These are phyloP conservation scores for Hyles vespertilio DNA, from an alignment of 1,140 invertebrate genomes.

Conservation along the genomic window DNA sequence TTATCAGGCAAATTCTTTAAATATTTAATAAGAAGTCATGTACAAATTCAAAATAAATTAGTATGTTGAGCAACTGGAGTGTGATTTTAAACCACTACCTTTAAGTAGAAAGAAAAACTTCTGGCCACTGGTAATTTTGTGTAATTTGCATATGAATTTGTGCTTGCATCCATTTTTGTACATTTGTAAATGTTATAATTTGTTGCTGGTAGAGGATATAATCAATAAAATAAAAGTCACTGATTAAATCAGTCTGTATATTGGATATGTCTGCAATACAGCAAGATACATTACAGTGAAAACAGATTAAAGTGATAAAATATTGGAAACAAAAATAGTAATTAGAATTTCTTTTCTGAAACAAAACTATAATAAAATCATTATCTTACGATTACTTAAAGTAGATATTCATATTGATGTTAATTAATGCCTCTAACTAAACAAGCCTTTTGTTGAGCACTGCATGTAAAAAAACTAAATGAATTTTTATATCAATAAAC, in stretches of 20 bases:
- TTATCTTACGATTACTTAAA: slow-evolving; percentile 71
- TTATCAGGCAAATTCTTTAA: no score
- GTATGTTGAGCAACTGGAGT: no score
- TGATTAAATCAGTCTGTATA: slow-evolving; percentile 76
- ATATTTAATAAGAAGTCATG: no score
- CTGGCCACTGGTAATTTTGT: no score
- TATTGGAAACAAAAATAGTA: slow-evolving; percentile 75
- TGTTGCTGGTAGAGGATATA: no score
- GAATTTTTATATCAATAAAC: slow-evolving; percentile 67
- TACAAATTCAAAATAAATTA: no score
- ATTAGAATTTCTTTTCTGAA: slow-evolving; percentile 74
- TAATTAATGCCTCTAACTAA: slow-evolving; percentile 72
- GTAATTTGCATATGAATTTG: no score
- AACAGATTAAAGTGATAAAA: slow-evolving; percentile 73
- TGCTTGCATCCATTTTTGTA: no score
- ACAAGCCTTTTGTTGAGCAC: slow-evolving; percentile 66
- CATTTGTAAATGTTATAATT: no score
- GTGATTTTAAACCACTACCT: no score
- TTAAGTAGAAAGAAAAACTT: no score
- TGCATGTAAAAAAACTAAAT: slow-evolving; percentile 62
- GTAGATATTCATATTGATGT: slow-evolving; percentile 72
- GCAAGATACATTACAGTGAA: slow-evolving; percentile 75
- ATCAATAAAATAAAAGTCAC: slow-evolving; percentile 29
- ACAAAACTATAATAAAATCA: slow-evolving; percentile 74
- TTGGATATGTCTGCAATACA: slow-evolving; percentile 78